Evolutionary conservation across 2,797 vertebrate species (phyloP), one percentile per base, ranked within the genome.

Genomic region (Euphonia xanthogaster): DNA sequence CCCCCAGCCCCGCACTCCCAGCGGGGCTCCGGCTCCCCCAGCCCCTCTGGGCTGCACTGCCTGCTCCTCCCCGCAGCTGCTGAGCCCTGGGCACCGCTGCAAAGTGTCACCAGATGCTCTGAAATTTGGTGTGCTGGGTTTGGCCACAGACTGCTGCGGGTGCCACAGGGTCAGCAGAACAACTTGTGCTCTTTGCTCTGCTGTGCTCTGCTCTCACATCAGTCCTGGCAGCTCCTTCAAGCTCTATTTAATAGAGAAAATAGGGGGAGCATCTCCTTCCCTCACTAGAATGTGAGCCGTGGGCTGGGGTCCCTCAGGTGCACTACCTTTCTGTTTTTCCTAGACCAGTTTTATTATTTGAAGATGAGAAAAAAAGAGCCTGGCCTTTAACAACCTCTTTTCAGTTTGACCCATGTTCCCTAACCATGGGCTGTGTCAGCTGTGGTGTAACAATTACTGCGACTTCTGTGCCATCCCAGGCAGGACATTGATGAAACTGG

Each of bases 31-130:
- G 40, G 42, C 19, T 42, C 40, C 40, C 16, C 40, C 40, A 22
- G 44, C 22, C 31, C 50, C 50, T 18, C 1, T 3, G 61, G 10
- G 10, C 11, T 51, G 8, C 23, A 14, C 66, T 31, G 27, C 39
- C 39, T 6, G 2, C 31, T 20, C n/a, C 54, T n/a, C 19, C 5
- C 35, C 3, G 76, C 15, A 22, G 14, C 61, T 33, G 53, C 20
- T 9, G 53, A 16, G 5, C 21, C 6, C 3, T 10, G 0, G 48
- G 65, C 9, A 39, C 16, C 21, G 0, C n/a, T 3, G 73, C 7
- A 13, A 13, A 23, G 2, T 4, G 23, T 5, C 33, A 5, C 10
- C 31, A 1, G 55, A 3, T 19, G 11, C 70, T 6, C 1, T 7
- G 57, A 10, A 57, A 14, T 53, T 6, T 1, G 51, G n/a, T 0